Evolutionary conservation across 2,797 vertebrate species (phyloP).

Genomic region (Hozukius guyotensis): DNA sequence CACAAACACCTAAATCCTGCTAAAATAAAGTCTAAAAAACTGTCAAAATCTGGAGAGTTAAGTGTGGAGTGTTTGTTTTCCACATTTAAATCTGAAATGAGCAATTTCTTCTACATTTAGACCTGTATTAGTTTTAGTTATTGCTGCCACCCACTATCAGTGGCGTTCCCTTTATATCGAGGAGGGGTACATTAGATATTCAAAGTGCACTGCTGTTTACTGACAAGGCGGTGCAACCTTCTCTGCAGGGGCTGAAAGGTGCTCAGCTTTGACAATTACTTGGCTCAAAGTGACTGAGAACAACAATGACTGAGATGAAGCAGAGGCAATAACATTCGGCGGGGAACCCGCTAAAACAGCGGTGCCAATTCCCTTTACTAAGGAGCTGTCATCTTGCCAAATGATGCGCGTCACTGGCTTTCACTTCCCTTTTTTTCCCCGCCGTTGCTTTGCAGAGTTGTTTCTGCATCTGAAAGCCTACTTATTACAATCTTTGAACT

Average conservation of each 20-base stretch:
- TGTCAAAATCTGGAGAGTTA: conserved; percentile 37
- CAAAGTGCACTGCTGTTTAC: conserved; percentile 70
- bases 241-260: conserved; percentile 72
- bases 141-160: conserved; percentile 61
- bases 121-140: conserved; percentile 52
- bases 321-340: conserved; percentile 64
- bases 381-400: conserved; percentile 75
- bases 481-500: conserved; percentile 67
- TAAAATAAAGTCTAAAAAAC: conserved; percentile 56
- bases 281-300: conserved; percentile 77
- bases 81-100: conserved; percentile 54
- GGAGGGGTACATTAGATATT: conserved; percentile 72
- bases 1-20: conserved; percentile 44
- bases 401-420: conserved; percentile 63
- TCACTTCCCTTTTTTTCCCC: conserved; percentile 22
- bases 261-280: conserved; percentile 81
- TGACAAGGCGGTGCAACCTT: conserved; percentile 66
- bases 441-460: conserved; percentile 41
- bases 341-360: conserved; percentile 66
- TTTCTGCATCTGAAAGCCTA: conserved; percentile 56
- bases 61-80: conserved; percentile 24
- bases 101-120: conserved; percentile 44
- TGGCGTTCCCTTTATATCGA: conserved; percentile 47
- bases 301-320: conserved; percentile 70
- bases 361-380: conserved; percentile 65